These are phyloP conservation scores for Nowickia ferox DNA, from an alignment of 2,888 invertebrate genomes.

Conservation along the genomic window DNA sequence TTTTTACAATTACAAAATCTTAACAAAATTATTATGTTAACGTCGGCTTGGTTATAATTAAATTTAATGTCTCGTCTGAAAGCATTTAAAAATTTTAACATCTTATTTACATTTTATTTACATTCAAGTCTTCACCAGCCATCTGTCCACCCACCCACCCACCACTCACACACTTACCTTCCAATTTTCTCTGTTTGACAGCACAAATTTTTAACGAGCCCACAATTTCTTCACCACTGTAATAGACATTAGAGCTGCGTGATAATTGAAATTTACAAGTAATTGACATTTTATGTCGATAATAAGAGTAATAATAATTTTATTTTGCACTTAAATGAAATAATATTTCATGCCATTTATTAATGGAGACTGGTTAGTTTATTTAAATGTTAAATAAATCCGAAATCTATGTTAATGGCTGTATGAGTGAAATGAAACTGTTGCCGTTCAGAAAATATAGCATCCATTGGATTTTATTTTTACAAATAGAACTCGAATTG, in stretches of 20 bases:
- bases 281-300: constrained; percentile 67
- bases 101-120: background rate
- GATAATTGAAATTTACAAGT: constrained; percentile 75
- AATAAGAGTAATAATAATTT: constrained; percentile 5
- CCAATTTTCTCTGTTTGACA: constrained; percentile 37
- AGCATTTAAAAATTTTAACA: background rate
- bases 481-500: background rate
- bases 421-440: constrained; percentile 61
- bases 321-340: constrained; percentile 29
- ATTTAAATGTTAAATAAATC: background rate
- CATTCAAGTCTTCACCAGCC: background rate
- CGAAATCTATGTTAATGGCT: constrained; percentile 45
- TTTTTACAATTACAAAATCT: no score
- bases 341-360: background rate
- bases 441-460: constrained; percentile 29
- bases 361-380: background rate
- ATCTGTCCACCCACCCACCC: background rate
- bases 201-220: constrained; percentile 69
- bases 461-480: constrained; percentile 54
- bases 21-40: no score
- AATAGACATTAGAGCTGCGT: constrained; percentile 77
- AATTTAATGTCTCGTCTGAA: background rate
- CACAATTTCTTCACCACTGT: constrained; percentile 77
- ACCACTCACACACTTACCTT: constrained; percentile 43
- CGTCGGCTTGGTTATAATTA: background rate